phyloP scores from a whole-genome alignment of 2,888 invertebrate genomes.

The Adineta ricciae region DNA sequence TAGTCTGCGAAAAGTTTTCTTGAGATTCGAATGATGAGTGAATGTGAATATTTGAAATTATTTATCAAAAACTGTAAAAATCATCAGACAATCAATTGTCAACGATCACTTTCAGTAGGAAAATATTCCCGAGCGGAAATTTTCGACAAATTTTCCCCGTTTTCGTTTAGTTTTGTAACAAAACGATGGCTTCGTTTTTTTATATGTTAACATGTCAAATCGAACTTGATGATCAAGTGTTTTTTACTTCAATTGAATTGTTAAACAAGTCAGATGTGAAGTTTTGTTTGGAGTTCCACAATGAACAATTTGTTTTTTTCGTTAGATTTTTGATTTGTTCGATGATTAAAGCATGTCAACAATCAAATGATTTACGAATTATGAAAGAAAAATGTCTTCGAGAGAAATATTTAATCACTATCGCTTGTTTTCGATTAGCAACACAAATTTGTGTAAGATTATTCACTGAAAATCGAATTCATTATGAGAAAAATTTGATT shows the following conservation, averaged over 20 bases:
- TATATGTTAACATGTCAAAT: neutral
- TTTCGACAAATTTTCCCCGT: neutral
- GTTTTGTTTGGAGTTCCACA: neutral
- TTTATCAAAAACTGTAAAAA: neutral
- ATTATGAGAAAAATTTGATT: neutral
- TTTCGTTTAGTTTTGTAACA: constrained; percentile 8
- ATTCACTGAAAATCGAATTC: too few relatives aligned
- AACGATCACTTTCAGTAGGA: neutral
- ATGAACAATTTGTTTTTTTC: neutral
- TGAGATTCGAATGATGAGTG: neutral
- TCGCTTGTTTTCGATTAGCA: neutral
- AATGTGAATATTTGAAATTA: constrained; percentile 17
- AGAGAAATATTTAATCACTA: neutral
- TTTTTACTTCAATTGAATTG: constrained; percentile 10
- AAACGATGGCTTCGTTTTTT: neutral
- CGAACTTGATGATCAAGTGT: neutral
- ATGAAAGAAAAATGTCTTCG: neutral
- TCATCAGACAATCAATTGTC: neutral
- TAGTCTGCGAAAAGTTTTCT: neutral
- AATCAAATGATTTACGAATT: neutral
- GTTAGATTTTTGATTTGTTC: neutral
- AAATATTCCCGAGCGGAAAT: neutral
- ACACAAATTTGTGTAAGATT: neutral
- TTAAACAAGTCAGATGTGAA: neutral
- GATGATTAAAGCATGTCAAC: neutral